Evolutionary conservation across 2,113 vertebrate genomes (phyloP).

Genomic region (Pituophis catenifer): DNA sequence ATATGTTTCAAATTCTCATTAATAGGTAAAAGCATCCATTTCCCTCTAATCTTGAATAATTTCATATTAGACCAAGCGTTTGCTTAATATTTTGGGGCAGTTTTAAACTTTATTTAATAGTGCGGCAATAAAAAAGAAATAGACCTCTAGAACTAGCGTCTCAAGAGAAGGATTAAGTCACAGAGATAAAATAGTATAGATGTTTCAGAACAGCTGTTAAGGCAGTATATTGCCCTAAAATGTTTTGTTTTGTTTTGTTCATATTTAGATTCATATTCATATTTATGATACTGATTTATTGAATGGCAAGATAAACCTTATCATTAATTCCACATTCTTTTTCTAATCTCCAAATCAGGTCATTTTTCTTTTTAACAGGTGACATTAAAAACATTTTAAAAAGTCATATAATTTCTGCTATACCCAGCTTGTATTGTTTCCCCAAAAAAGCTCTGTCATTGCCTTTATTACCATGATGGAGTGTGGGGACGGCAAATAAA

Average conservation of each 20-base stretch:
- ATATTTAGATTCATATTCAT: not conserved
- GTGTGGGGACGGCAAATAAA: not conserved
- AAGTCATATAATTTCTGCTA: not conserved
- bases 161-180: slow-evolving; percentile 9
- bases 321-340: slow-evolving; percentile 26
- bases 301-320: not conserved
- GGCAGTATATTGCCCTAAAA: not conserved
- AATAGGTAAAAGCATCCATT: not conserved
- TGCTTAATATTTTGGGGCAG: slow-evolving; percentile 17
- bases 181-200: not conserved
- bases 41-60: not conserved
- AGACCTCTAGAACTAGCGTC: not conserved
- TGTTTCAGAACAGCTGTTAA: not conserved
- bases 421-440: not conserved
- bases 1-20: not conserved
- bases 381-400: slow-evolving; percentile 8
- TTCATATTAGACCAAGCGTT: not conserved
- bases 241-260: not conserved
- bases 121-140: not conserved
- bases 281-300: not conserved
- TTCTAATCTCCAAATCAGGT: slow-evolving; percentile 6
- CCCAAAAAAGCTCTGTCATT: not conserved
- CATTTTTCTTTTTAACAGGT: slow-evolving; percentile 2
- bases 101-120: slow-evolving; percentile 4
- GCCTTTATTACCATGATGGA: not conserved